Conservation (phyloP, 2,797 vertebrate species). For the Spheniscus humboldti region DNA sequence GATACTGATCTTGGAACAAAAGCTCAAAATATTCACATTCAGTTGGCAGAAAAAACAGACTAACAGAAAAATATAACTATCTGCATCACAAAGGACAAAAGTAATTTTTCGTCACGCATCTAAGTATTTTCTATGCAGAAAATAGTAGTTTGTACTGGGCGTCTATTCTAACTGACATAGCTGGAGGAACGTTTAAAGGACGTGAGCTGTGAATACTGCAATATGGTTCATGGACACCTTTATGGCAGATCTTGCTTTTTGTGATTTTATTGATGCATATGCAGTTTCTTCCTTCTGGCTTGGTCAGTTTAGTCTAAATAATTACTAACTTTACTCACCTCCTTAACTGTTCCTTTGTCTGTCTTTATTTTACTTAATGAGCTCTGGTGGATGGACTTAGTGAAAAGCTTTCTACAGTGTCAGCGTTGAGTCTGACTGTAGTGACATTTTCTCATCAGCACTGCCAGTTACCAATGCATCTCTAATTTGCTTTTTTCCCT, state of each 20-base stretch:
- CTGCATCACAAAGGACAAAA: background rate
- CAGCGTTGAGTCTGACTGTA: background rate
- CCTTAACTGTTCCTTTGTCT: background rate
- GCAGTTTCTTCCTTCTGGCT: background rate
- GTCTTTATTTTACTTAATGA: constrained; percentile 17
- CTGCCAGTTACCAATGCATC: background rate
- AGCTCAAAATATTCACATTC: background rate
- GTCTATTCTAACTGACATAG: background rate
- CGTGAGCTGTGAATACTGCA: background rate
- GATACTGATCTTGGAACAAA: background rate
- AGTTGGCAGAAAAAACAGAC: background rate
- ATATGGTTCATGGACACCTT: background rate
- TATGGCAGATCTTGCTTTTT: background rate
- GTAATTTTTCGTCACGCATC: background rate
- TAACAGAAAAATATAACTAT: background rate
- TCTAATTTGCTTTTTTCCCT: background rate
- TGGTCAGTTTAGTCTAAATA: constrained; percentile 21
- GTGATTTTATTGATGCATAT: background rate
- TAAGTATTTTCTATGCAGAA: background rate
- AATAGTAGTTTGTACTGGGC: background rate
- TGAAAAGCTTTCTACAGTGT: constrained; percentile 24
- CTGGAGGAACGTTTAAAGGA: background rate
- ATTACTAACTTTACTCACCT: background rate
- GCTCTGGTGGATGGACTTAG: background rate
- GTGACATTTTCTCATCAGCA: constrained; percentile 15